Percentiles rank a stretch among this genome's conserved stretches.
Conservation (phyloP, 2,888 invertebrate genomes). For the Pachymerium ferrugineum region DNA sequence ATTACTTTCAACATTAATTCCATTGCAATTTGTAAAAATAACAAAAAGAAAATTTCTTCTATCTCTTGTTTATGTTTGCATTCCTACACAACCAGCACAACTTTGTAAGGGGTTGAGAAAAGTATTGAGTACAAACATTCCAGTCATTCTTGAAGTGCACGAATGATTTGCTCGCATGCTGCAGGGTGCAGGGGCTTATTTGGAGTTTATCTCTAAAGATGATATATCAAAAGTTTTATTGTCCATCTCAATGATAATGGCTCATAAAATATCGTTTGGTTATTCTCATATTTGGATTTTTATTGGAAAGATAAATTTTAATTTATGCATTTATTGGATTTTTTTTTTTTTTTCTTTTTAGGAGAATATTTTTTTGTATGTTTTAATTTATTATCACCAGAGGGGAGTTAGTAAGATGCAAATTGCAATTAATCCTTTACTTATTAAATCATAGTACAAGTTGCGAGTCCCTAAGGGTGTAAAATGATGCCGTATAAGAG, state of each 20-base stretch:
- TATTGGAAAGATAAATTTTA: neutral
- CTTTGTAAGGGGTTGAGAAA: neutral
- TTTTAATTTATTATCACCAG: neutral
- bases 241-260: constrained; percentile 4
- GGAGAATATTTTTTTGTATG: neutral
- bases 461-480: neutral
- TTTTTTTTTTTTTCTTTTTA: neutral
- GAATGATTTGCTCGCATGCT: neutral
- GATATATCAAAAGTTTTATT: neutral
- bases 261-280: neutral
- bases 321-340: too few relatives aligned
- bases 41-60: too few relatives aligned
- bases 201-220: neutral
- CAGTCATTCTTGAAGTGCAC: neutral
- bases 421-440: neutral
- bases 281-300: neutral
- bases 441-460: neutral
- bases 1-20: too few relatives aligned
- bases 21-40: too few relatives aligned
- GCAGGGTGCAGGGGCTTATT: constrained; percentile 4
- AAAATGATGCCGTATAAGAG: neutral
- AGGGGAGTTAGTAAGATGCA: neutral
- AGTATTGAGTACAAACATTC: neutral
- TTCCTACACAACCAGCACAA: neutral
- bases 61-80: neutral